Percentiles rank a stretch among this genome's conserved stretches.
Conservation (phyloP, 2,888 invertebrate species). For the Iselma pallidipennis region DNA sequence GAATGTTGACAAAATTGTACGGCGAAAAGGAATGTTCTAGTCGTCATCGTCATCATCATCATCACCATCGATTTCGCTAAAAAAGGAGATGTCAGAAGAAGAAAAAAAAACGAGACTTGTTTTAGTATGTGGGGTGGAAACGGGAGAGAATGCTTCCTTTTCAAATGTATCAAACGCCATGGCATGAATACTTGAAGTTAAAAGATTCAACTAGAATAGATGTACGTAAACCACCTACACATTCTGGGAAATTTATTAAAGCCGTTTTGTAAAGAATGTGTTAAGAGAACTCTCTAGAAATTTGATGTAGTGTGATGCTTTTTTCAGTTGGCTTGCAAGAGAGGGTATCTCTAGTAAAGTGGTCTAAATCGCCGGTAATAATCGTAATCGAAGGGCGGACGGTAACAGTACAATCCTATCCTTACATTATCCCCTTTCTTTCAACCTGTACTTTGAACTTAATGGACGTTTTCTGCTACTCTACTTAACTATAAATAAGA, state of each 20-base stretch:
- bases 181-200: no score
- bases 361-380: conserved; percentile 47
- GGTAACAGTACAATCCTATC: conserved; percentile 26
- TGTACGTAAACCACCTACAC: no score
- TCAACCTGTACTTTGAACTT: conserved; percentile 39
- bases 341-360: conserved; percentile 37
- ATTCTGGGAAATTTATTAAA: neutral
- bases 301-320: neutral
- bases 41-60: neutral
- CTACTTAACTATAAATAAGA: conserved; percentile 44
- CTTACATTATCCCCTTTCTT: conserved; percentile 42
- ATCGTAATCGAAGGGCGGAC: conserved; percentile 43
- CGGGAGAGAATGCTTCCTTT: neutral
- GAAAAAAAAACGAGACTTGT: neutral
- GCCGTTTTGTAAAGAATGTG: neutral
- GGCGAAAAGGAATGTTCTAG: conserved; percentile 6
- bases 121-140: neutral
- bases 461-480: conserved; percentile 47
- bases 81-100: neutral
- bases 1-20: conserved; percentile 13
- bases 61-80: neutral
- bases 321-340: neutral
- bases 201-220: no score
- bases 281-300: neutral
- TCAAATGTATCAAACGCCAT: no score